Percentiles rank a stretch among this genome's conserved stretches.
These are phyloP conservation scores for Mycogona germanica DNA, from an alignment of 2,888 invertebrate species.

Conservation along the genomic window DNA sequence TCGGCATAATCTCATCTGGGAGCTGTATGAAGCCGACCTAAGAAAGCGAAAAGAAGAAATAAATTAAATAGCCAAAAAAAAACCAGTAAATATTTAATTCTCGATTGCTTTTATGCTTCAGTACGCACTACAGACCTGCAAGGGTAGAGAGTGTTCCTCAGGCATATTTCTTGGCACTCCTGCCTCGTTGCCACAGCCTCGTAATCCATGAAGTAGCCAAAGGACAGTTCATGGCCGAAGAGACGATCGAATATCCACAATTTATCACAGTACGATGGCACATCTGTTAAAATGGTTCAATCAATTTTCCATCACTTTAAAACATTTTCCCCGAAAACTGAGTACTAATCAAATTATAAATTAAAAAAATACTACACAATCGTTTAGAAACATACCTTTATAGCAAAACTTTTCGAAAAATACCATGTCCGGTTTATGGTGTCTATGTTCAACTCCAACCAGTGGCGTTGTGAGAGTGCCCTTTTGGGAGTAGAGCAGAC, in stretches of 20 bases:
- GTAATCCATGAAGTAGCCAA: conserved; percentile 9
- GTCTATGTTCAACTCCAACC: conserved; percentile 5
- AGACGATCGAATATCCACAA: conserved; percentile 41
- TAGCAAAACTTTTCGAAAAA: conserved; percentile 39
- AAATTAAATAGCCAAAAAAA: background rate
- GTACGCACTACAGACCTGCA: conserved; percentile 28
- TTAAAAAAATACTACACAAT: too few species aligned
- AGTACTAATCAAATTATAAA: background rate
- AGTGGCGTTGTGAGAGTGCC: background rate
- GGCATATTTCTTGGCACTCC: conserved; percentile 40
- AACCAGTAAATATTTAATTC: background rate
- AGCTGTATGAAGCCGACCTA: conserved; percentile 41
- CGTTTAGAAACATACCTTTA: too few species aligned
- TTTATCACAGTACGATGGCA: conserved; percentile 32
- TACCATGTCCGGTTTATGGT: conserved; percentile 30
- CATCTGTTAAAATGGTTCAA: too few species aligned
- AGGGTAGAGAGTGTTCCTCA: conserved; percentile 39
- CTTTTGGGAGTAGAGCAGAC: conserved; percentile 9
- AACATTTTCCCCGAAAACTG: background rate
- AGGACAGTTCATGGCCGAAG: conserved; percentile 36
- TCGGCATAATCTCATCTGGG: conserved; percentile 36
- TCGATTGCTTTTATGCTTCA: background rate
- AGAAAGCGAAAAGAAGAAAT: background rate
- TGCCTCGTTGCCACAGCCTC: conserved; percentile 32
- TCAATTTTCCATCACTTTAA: too few species aligned